phyloP scores from a whole-genome alignment of 2,113 vertebrate species.

The Podilymbus podiceps region DNA sequence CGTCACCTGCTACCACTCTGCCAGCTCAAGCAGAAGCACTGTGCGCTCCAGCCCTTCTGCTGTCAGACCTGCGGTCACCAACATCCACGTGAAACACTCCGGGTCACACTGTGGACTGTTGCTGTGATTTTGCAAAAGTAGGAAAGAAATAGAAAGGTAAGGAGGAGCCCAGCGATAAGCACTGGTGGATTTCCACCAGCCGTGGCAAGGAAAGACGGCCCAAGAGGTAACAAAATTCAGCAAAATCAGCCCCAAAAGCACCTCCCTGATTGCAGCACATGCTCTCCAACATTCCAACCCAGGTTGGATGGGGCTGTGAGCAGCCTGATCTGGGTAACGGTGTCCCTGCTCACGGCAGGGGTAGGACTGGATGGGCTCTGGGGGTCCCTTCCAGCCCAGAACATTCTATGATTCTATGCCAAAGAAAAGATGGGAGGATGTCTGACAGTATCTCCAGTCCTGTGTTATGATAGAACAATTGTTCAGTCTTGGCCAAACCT shows the following conservation, averaged over 20 bases:
- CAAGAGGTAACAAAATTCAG: background rate
- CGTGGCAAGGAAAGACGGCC: background rate
- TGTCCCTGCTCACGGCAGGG: too few species aligned
- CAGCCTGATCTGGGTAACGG: too few species aligned
- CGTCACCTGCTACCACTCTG: rapidly evolving
- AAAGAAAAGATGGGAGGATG: background rate
- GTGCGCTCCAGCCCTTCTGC: background rate
- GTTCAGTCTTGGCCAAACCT: background rate
- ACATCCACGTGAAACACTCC: background rate
- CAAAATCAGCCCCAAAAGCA: background rate
- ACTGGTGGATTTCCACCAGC: background rate
- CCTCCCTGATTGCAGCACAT: rapidly evolving
- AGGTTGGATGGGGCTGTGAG: too few species aligned
- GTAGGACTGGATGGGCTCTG: too few species aligned
- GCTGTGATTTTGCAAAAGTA: background rate
- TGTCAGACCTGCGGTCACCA: background rate
- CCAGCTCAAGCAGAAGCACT: background rate
- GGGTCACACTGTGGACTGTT: background rate
- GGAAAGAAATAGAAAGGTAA: background rate
- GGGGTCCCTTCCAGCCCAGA: too few species aligned
- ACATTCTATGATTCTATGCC: background rate
- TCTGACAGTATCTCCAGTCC: background rate
- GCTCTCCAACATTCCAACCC: background rate
- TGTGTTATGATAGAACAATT: background rate
- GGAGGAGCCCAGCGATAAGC: background rate